Base-by-base conservation (phyloP, 2,797 vertebrate genomes). In the Characodon lateralis region DNA sequence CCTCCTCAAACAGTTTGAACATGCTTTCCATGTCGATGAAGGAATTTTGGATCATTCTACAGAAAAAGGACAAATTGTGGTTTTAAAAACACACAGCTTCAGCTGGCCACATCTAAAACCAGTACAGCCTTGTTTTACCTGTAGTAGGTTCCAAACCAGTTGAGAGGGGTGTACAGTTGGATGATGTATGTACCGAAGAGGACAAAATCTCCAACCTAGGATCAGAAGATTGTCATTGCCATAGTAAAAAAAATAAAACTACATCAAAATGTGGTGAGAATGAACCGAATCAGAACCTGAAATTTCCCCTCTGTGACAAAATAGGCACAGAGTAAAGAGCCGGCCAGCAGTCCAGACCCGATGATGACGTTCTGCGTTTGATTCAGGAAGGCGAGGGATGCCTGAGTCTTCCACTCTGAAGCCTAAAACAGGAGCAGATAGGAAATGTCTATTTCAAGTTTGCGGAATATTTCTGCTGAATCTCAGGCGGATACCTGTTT, bases 11-110 rank as follows among this genome's bases (percentile, higher is more conserved):
- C 71, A 99, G 96, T 6, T 97, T 94, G 72, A 99, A 98, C 98
- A 99, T 99, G 92, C 97, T 99, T 88, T 99, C 98, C 98, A 99
- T 99, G 91, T 99, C 98, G 3, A 99, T 96, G 51, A 99, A 99
- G 8, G 98, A 98, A 28, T 90, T 97, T 92, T 99, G 98, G 93
- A 99, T 99, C 93, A 98, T 96, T 92, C 98, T 99, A 94, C 31
- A 28, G 51, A 6, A 16, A 51, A 78, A 22, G 7, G 24, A 22
- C 20, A 41, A 7, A 35, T 35, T 10, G 9, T n/a, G 2, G 4
- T 16, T 46, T 68, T 24, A 8, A 56, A 73, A 53, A 16, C 13
- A 24, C 2, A 14, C 8, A 22, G 18, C 13, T 68, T 63, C 22
- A 70, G 2, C 12, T 46, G 24, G 28, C 8, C 10, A 9, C 9